Base-by-base conservation (phyloP, 2,113 vertebrate genomes). In the Camelus bactrianus region DNA sequence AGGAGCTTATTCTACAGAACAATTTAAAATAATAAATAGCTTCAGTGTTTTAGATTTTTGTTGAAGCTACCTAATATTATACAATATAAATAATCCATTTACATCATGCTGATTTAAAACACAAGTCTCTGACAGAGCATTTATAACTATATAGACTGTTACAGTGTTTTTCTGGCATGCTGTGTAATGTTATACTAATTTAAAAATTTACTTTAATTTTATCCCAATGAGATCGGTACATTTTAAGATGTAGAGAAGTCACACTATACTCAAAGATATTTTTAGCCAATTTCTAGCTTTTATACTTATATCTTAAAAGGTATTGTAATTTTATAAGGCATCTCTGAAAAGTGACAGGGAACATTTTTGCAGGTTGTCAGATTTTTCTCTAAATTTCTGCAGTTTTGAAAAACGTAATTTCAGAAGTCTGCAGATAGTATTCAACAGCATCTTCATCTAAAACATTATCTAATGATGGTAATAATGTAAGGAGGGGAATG, bases 161-260 rank as follows among this genome's bases (percentile, higher is more conserved):
- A 50, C 22, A 81, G 15, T 69, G 48, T 54, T 77, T 82, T 70
- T 94, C 48, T 82, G 52, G n/a, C 52, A 93, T 80, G 28, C 30
- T 87, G 24, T 65, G 8, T 67, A 95, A 84, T 90, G 11, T 54
- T 42, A 93, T 46, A 52, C 42, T 94, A 95, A 92, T 88, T 97
- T 97, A 96, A 95, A 93, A 92, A 26, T 94, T 81, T 64, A 70
- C n/a, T 92, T 95, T 69, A 95, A 89, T 94, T 97, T 91, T 93
- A 90, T 70, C n/a, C 30, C 24, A 87, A 24, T 84, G 42, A 90
- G 6, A 96, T 88, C 52, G 92, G 22, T 60, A 8, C 35, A 75
- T 95, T 75, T 92, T 76, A 72, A 95, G 32, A 85, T 84, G 38
- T 96, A 22, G 24, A 70, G 56, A 88, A 90, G 8, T 85, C 35